Evolutionary conservation across 2,888 invertebrate species (phyloP).

Genomic region (Drosophila anomalata): DNA sequence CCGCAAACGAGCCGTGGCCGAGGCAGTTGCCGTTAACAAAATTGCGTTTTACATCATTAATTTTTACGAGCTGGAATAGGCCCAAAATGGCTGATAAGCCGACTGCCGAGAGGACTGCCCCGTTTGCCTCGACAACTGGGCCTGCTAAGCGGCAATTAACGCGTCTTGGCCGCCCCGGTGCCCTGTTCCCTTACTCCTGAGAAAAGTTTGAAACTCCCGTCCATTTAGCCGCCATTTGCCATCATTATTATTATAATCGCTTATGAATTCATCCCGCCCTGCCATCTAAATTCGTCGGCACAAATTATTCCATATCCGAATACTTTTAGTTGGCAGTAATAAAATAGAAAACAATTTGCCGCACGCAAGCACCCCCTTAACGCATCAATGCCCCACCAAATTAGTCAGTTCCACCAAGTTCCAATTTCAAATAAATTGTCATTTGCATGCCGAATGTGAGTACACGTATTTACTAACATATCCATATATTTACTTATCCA

Average conservation of each 20-base stretch:
- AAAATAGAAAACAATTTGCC: constrained; percentile 70
- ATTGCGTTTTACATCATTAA: constrained; percentile 79
- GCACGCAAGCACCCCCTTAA: constrained; percentile 61
- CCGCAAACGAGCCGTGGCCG: constrained; percentile 75
- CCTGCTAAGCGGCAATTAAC: constrained; percentile 71
- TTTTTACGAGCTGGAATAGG: constrained; percentile 75
- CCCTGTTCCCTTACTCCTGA: constrained; percentile 4
- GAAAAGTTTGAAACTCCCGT: constrained; percentile 34
- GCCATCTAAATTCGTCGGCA: constrained; percentile 21
- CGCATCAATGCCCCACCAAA: constrained; percentile 70
- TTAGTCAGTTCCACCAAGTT: constrained; percentile 56
- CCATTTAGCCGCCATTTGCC: constrained; percentile 45
- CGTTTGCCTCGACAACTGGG: constrained; percentile 2
- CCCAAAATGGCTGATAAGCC: constrained; percentile 75
- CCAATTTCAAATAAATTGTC: constrained; percentile 42
- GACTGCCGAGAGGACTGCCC: constrained; percentile 17
- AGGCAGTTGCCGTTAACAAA: constrained; percentile 70
- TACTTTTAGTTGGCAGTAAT: constrained; percentile 53
- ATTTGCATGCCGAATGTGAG: constrained; percentile 48
- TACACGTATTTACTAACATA: background rate
- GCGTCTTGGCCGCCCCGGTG: constrained; percentile 52
- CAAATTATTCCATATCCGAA: constrained; percentile 27
- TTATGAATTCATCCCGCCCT: constrained; percentile 28
- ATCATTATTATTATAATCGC: constrained; percentile 39
- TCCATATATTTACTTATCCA: background rate